These are phyloP conservation scores for Charadrius vociferus DNA, from an alignment of 2,113 vertebrate species.

Conservation along the genomic window DNA sequence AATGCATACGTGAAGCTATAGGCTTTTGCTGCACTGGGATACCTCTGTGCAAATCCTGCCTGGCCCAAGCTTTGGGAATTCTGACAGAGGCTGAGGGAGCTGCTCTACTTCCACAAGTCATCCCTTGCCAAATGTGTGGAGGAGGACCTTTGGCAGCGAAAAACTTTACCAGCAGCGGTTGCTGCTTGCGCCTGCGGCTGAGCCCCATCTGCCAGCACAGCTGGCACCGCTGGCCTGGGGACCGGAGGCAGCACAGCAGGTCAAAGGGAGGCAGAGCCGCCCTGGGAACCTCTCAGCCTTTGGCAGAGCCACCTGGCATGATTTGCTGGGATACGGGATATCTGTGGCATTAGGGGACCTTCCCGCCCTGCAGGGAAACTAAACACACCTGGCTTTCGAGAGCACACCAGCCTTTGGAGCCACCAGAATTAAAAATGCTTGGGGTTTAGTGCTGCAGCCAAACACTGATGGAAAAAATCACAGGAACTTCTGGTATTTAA, in stretches of 20 bases:
- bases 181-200: background rate
- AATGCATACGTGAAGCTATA: fast-evolving
- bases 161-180: background rate
- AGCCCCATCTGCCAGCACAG: fast-evolving
- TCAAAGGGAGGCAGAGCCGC: fast-evolving
- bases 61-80: background rate
- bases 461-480: background rate
- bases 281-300: background rate
- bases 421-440: background rate
- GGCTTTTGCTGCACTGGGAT: background rate
- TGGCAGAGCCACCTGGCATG: background rate
- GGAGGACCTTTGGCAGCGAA: background rate
- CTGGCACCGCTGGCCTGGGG: background rate
- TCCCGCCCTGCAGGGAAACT: background rate
- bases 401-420: background rate
- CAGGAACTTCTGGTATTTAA: background rate
- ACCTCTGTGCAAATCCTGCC: background rate
- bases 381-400: background rate
- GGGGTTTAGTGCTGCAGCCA: background rate
- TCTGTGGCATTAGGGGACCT: background rate
- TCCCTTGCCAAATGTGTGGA: fast-evolving
- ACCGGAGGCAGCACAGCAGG: background rate
- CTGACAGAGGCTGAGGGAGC: background rate
- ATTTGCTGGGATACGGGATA: fast-evolving
- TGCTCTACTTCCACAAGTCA: background rate